These are phyloP conservation scores for Stramonita haemastoma DNA, from an alignment of 2,888 invertebrate species.

Conservation along the genomic window DNA sequence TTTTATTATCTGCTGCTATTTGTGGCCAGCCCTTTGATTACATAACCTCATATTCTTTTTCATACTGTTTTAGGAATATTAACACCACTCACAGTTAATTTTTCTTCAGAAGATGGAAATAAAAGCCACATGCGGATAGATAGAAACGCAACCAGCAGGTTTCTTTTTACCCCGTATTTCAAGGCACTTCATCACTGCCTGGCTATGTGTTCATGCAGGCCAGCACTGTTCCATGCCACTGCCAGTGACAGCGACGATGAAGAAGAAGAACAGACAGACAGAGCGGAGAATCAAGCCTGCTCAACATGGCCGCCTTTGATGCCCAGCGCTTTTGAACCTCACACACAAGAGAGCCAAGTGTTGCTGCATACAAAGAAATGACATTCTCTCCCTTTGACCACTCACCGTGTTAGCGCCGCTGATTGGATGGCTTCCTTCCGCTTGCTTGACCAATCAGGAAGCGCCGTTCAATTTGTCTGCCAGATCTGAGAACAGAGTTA, in stretches of 20 bases:
- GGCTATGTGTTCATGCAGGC: neutral
- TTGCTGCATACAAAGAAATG: neutral
- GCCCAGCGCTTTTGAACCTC: neutral
- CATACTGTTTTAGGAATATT: too few species aligned
- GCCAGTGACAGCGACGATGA: neutral
- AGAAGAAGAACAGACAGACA: neutral
- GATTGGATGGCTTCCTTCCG: neutral
- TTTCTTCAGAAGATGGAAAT: too few species aligned
- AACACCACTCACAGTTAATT: too few species aligned
- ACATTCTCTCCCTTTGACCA: constrained; percentile 11
- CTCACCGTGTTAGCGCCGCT: neutral
- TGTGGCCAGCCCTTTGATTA: too few species aligned
- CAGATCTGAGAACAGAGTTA: neutral
- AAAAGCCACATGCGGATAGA: too few species aligned
- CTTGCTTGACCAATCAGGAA: constrained; percentile 13
- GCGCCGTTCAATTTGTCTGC: neutral
- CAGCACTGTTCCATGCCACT: neutral
- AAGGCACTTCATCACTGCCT: too few species aligned
- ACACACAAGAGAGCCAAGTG: neutral
- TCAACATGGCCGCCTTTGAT: neutral
- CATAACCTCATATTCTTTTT: too few species aligned
- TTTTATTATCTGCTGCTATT: too few species aligned
- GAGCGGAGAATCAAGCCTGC: constrained; percentile 4
- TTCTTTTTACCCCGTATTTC: too few species aligned
- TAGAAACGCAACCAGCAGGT: too few species aligned